A percentile compares a stretch with the other conserved stretches of the same genome.
phyloP scores from a whole-genome alignment of 2,888 invertebrate genomes.

The Gasteruption jaculator region DNA sequence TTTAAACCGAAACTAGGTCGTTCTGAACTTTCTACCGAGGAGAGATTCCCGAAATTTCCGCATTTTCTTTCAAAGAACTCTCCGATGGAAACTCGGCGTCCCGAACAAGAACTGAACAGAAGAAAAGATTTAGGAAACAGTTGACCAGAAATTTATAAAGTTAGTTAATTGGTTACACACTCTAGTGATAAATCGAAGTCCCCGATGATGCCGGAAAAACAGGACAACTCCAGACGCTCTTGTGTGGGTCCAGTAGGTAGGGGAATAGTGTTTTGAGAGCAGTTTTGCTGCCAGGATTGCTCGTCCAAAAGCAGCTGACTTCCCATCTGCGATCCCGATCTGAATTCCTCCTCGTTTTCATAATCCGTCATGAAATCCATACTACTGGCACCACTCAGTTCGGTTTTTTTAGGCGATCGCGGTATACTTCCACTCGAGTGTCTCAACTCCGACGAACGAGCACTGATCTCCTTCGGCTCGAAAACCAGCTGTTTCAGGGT shows the following conservation, averaged over 20 bases:
- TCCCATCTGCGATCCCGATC: conserved; percentile 45
- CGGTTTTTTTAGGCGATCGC: conserved; percentile 23
- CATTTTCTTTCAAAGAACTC: conserved; percentile 52
- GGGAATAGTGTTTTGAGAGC: conserved; percentile 31
- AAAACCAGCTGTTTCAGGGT: conserved; percentile 37
- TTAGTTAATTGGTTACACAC: conserved; percentile 30
- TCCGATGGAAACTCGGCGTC: conserved; percentile 48
- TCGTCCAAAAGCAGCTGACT: conserved; percentile 51
- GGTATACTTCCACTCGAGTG: conserved; percentile 29
- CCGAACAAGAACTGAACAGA: conserved; percentile 31
- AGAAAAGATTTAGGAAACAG: not conserved
- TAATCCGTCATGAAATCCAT: conserved; percentile 41
- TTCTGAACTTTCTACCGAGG: conserved; percentile 21
- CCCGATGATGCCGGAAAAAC: conserved; percentile 45
- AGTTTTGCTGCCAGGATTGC: conserved; percentile 46
- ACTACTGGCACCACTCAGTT: conserved; percentile 33
- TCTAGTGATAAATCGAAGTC: conserved; percentile 40
- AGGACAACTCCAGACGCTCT: conserved; percentile 39
- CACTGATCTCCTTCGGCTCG: conserved; percentile 43
- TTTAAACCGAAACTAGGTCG: conserved; percentile 38
- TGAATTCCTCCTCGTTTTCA: conserved; percentile 40
- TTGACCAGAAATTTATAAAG: not conserved
- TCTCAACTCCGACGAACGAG: conserved; percentile 40
- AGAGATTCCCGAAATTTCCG: conserved; percentile 44
- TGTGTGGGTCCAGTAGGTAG: conserved; percentile 25